Evolutionary conservation across 2,113 vertebrate genomes (phyloP), one percentile per base, ranked within the genome.

Genomic region (Notechis scutatus): DNA sequence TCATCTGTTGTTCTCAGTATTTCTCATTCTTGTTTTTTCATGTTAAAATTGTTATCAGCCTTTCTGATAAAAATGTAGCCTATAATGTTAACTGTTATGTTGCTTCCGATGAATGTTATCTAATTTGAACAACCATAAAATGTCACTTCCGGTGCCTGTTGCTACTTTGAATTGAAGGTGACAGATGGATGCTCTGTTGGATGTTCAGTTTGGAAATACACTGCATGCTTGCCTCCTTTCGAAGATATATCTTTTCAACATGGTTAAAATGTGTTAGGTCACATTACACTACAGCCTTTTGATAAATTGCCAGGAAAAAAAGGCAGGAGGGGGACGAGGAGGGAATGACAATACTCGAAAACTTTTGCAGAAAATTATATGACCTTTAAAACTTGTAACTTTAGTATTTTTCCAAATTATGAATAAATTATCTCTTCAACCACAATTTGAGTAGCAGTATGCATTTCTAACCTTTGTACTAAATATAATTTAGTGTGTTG

Each of bases 111-210:
- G 55, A 92, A 94, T 8, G n/a, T 39, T 88, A n/a, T 55, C 90
- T 90, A 21, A 3, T 91, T 20, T 56, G 69, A 94, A 9, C 89
- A 94, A 92, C 90, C 92, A 3, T 93, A 96, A 96, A 14, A 94
- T 81, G 74, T 57, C 91, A 81, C 91, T 93, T 96, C 90, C 95
- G 92, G 90, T 95, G 96, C 95, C 94, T 96, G 93, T 97, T 97
- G 96, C 95, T 95, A 91, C 85, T 88, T 94, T 96, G 91, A 94
- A 94, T 94, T 95, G 90, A 93, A 93, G 92, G 94, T 95, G 93
- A 94, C 94, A 94, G 94, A 94, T 95, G 90, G 94, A 94, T 89
- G 90, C 95, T 74, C 93, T 91, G 94, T 94, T 94, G 95, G 94
- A 92, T 96, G 92, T 96, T 94, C 86, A 95, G 93, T 95, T 94